phyloP scores from a whole-genome alignment of 2,888 invertebrate genomes.

The Meliscaeva auricollis region DNA sequence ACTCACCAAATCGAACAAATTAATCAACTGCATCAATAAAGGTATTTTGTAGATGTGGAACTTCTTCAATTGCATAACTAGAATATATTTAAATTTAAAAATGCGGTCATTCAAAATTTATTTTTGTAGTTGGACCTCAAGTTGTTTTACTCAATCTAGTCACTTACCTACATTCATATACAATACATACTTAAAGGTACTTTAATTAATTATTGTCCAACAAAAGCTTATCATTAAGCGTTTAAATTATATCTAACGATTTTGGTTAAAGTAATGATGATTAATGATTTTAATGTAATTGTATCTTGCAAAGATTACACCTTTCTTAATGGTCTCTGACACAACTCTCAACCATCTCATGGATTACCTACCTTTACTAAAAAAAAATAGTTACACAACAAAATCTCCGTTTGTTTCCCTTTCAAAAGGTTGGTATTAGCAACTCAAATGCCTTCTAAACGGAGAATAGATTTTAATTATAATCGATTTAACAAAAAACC shows the following conservation, averaged over 20 bases:
- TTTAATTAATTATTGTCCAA: neutral
- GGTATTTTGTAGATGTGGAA: too few species aligned
- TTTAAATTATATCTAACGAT: conserved; percentile 9
- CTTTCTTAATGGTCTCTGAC: conserved; percentile 15
- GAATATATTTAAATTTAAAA: too few species aligned
- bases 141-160: too few species aligned
- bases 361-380: neutral
- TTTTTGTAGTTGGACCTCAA: too few species aligned
- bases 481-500: conserved; percentile 19
- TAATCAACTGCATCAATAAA: too few species aligned
- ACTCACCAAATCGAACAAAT: too few species aligned
- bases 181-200: neutral
- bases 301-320: neutral
- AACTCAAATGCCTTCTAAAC: conserved; percentile 23
- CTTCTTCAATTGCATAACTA: too few species aligned
- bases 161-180: neutral
- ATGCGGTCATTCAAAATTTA: too few species aligned
- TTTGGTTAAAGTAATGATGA: conserved; percentile 16
- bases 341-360: neutral
- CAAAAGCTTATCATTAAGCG: neutral
- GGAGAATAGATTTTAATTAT: conserved; percentile 42
- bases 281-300: neutral
- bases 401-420: conserved; percentile 2
- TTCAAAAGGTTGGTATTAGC: conserved; percentile 1
- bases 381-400: neutral